Conservation (phyloP, 2,113 vertebrate genomes). For the Pontoporia blainvillei region DNA sequence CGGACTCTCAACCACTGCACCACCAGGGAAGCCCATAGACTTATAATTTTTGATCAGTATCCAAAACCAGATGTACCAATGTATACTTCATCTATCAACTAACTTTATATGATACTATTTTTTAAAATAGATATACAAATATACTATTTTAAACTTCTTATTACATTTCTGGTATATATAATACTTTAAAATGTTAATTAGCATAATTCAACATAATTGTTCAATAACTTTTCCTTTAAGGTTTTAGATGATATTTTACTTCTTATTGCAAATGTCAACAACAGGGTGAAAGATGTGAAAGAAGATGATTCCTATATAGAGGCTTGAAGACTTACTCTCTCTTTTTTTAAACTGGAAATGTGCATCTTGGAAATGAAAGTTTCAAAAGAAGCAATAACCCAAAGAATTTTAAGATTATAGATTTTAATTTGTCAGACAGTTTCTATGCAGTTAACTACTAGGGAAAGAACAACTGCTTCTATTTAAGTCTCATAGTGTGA, state of each 20-base stretch:
- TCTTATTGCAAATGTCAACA: not conserved
- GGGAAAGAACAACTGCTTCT: not conserved
- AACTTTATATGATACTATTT: not conserved
- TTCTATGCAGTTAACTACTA: not conserved
- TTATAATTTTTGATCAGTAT: not conserved
- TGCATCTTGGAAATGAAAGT: slow-evolving; percentile 1
- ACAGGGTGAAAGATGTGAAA: not conserved
- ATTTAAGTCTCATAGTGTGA: not conserved
- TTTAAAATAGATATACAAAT: not conserved
- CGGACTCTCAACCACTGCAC: too few relatives aligned
- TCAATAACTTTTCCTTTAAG: not conserved
- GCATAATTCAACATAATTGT: not conserved
- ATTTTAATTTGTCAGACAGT: not conserved
- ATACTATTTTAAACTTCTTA: not conserved
- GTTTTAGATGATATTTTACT: not conserved
- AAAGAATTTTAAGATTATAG: not conserved
- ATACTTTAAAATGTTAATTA: not conserved
- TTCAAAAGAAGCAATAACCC: not conserved
- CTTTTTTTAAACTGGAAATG: not conserved
- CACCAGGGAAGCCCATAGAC: not conserved
- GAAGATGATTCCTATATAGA: not conserved
- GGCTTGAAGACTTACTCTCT: not conserved
- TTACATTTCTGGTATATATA: not conserved
- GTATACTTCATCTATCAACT: not conserved
- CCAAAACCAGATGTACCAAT: not conserved